phyloP scores from a whole-genome alignment of 2,113 vertebrate species.

The Lophura nycthemera region DNA sequence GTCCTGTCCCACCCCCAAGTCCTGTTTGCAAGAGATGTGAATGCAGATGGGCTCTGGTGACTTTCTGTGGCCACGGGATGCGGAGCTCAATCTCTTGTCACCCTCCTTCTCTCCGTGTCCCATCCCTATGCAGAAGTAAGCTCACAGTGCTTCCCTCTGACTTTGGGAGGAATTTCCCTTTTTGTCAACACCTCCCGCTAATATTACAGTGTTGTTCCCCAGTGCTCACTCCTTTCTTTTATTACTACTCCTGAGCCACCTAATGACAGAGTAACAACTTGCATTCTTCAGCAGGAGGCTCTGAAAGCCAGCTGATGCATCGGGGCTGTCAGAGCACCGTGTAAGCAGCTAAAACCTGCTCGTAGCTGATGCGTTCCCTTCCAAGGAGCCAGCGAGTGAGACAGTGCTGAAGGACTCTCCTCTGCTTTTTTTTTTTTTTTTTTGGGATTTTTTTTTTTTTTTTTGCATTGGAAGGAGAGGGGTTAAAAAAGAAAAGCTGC shows the following conservation, averaged over 20 bases:
- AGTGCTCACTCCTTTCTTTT: background rate
- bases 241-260: background rate
- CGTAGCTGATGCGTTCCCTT: background rate
- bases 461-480: background rate
- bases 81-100: background rate
- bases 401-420: conserved; percentile 50
- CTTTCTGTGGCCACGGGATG: background rate
- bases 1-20: background rate
- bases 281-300: conserved; percentile 61
- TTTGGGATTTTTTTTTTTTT: background rate
- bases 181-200: background rate
- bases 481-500: conserved; percentile 69
- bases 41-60: background rate
- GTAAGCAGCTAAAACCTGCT: conserved; percentile 62
- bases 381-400: background rate
- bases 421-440: background rate
- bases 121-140: background rate
- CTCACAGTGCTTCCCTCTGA: background rate
- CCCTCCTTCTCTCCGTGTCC: background rate
- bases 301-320: conserved; percentile 63
- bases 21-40: background rate
- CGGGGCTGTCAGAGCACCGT: conserved; percentile 48
- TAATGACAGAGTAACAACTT: conserved; percentile 49
- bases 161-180: conserved; percentile 1
- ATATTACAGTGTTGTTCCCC: background rate